A percentile compares a stretch with the other conserved stretches of the same genome.
Conservation (phyloP, 1,140 invertebrate species). For the Lasioglossum baleicum region DNA sequence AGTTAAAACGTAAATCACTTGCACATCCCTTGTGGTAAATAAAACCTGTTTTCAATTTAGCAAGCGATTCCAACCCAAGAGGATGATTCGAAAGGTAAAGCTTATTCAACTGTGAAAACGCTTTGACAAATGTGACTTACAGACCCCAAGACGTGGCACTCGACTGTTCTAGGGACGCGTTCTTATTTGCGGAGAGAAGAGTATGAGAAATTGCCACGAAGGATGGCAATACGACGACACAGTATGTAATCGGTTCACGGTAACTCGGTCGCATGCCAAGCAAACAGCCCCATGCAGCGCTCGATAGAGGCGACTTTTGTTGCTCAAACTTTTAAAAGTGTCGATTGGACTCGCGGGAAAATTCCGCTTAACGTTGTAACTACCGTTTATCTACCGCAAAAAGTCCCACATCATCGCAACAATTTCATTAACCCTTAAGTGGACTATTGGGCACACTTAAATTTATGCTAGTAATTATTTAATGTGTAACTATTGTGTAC, state of each 20-base stretch:
- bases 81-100: background rate
- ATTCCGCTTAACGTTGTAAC: too few species aligned
- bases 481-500: too few species aligned
- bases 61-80: background rate
- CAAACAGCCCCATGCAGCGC: background rate
- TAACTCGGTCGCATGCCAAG: conserved; percentile 1
- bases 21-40: background rate
- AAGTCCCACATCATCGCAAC: too few species aligned
- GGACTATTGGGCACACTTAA: too few species aligned
- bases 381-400: too few species aligned
- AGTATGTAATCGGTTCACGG: too few species aligned
- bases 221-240: conserved; percentile 8
- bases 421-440: too few species aligned
- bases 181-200: too few species aligned
- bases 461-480: too few species aligned
- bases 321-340: background rate
- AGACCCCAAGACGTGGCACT: background rate
- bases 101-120: background rate
- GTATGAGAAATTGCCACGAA: background rate
- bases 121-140: background rate
- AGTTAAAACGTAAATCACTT: background rate
- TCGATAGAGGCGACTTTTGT: background rate
- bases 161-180: background rate
- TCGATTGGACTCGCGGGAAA: background rate
- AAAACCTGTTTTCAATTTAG: background rate